Conservation (phyloP, 2,888 invertebrate genomes). For the Trypoxylon attenuatum region DNA sequence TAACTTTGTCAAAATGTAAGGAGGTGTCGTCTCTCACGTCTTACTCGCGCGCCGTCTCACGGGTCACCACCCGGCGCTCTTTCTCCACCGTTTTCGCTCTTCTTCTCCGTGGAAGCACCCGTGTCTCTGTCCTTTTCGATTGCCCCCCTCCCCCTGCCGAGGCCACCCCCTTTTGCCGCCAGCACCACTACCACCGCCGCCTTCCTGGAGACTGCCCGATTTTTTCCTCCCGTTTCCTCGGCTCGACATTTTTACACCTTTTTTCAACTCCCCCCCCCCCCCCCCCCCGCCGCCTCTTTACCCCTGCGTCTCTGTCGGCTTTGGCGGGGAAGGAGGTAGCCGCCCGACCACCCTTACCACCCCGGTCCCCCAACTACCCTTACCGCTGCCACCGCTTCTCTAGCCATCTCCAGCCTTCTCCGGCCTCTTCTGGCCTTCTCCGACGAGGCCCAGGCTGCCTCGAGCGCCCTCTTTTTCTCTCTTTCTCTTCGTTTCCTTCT, state of each 20-base stretch:
- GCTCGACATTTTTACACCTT: slow-evolving; percentile 69
- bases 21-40: too few relatives aligned
- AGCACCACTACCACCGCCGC: too few relatives aligned
- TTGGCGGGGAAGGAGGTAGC: too few relatives aligned
- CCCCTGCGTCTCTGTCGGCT: too few relatives aligned
- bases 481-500: slow-evolving; percentile 27
- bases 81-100: too few relatives aligned
- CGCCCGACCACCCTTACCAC: too few relatives aligned
- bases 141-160: slow-evolving; percentile 54
- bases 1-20: too few relatives aligned
- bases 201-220: slow-evolving; percentile 62
- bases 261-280: slow-evolving; percentile 35
- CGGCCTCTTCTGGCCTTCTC: slow-evolving; percentile 1
- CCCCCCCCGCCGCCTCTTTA: slow-evolving; percentile 21
- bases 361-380: slow-evolving; percentile 37
- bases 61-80: too few relatives aligned
- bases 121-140: too few relatives aligned
- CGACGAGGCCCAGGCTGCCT: slow-evolving; percentile 30
- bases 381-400: slow-evolving; percentile 23
- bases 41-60: too few relatives aligned
- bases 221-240: slow-evolving; percentile 68
- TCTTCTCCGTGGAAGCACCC: not conserved
- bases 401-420: slow-evolving; percentile 12
- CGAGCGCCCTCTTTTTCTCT: slow-evolving; percentile 42
- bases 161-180: slow-evolving; percentile 46